Evolutionary conservation across 2,888 invertebrate species (phyloP).

Genomic region (Thera obeliscata): DNA sequence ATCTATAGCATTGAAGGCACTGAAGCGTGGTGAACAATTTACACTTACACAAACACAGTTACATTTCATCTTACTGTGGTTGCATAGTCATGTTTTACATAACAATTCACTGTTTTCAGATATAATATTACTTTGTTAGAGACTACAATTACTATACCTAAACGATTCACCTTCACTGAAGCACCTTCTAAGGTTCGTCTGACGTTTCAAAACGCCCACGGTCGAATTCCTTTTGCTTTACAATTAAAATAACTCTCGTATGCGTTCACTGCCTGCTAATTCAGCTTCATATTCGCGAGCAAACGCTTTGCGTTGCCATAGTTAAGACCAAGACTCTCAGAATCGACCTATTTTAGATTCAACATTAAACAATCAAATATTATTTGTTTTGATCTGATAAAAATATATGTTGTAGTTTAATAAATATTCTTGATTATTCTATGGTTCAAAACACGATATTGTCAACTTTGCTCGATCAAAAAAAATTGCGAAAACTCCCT

Average conservation of each 20-base stretch:
- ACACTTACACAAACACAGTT: slow-evolving; percentile 6
- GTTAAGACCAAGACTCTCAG: too few relatives aligned
- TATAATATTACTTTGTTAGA: background rate
- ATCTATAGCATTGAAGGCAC: background rate
- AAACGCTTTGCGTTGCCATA: too few relatives aligned
- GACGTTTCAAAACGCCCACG: background rate
- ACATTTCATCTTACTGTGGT: slow-evolving; percentile 1
- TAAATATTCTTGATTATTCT: too few relatives aligned
- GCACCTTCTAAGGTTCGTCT: background rate
- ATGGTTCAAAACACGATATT: too few relatives aligned
- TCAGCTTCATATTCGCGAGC: too few relatives aligned
- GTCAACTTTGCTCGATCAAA: too few relatives aligned
- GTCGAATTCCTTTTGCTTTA: slow-evolving; percentile 1
- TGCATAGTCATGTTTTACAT: background rate
- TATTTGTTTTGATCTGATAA: too few relatives aligned
- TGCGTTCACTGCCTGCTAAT: slow-evolving; percentile 1
- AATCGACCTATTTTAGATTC: too few relatives aligned
- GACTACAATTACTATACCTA: background rate
- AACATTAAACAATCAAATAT: too few relatives aligned
- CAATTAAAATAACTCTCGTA: background rate
- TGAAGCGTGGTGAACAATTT: slow-evolving; percentile 5
- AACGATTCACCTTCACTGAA: background rate
- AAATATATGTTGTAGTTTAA: too few relatives aligned
- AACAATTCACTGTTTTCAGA: background rate
- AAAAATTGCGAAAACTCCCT: too few relatives aligned